Base-by-base conservation (phyloP, 2,888 invertebrate species). In the Hypomecis atomaria region DNA sequence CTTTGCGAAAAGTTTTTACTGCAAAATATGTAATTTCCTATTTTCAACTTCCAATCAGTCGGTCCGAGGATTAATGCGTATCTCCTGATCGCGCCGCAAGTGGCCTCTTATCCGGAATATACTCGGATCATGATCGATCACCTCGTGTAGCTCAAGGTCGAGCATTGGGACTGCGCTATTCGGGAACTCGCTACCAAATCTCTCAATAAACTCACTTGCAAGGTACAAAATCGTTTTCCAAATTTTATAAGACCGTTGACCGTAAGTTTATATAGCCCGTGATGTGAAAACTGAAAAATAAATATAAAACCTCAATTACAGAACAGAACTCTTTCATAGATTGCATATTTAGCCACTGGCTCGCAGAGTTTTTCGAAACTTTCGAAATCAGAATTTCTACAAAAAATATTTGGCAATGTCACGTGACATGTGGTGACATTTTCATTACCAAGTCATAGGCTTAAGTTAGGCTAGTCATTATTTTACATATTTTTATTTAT, bases 11-110 rank as follows among this genome's bases (percentile, higher is more conserved):
- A n/a, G n/a, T n/a, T n/a, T n/a, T n/a, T n/a, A n/a, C n/a, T n/a
- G n/a, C n/a, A n/a, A n/a, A n/a, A n/a, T n/a, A n/a, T n/a, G n/a
- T n/a, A n/a, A n/a, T n/a, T n/a, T n/a, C n/a, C 98, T 0, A 95
- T 96, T 0, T 98, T 98, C 0, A 99, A 99, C 91, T 99, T 99
- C 87, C 98, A 97, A 82, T 95, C 98, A 7, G 98, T 99, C 5
- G 98, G 98, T 0, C 95, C 97, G 1, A 91, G 98, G 38, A 95
- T 94, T 74, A 96, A 96, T 81, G 96, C 98, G 0, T 99, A 96
- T 84, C 90, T 98, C 0, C 94, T 95, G 59, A 86, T 93, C 6
- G 92, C 92, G 0, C 91, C 93, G 4, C 76, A 85, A 70, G 84
- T 93, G 11, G 92, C 92, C 0, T 56, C 96, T 69, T 98, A 95